Evolutionary conservation across 64 coral and sea anemone species (phyloP).

Genomic region (Acropora tenuis): DNA sequence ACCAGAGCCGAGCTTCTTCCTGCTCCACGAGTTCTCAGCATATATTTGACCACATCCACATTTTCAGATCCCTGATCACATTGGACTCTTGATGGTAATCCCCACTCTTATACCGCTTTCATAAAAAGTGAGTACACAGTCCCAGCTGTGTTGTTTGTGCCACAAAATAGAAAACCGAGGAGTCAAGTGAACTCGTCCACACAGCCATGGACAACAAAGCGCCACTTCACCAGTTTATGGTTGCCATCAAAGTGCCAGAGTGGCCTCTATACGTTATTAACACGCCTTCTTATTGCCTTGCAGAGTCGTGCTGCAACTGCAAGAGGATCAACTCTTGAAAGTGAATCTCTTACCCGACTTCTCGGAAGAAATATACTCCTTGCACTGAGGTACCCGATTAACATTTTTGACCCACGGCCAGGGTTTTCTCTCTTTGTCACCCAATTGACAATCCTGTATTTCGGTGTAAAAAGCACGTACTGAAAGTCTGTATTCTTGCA

Average conservation of each 20-base stretch:
- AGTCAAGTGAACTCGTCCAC: constrained; percentile 2
- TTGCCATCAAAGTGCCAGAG: neutral
- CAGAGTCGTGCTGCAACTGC: constrained; percentile 5
- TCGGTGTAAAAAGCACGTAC: neutral
- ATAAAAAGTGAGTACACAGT: constrained; percentile 11
- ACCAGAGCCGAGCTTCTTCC: constrained; percentile 36
- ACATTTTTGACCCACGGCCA: constrained; percentile 34
- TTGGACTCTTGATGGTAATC: constrained; percentile 14
- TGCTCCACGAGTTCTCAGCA: constrained; percentile 52
- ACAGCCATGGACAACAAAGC: neutral
- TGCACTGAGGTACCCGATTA: neutral
- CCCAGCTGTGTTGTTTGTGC: constrained; percentile 16
- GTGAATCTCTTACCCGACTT: neutral
- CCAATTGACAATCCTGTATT: constrained; percentile 7
- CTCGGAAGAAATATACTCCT: neutral
- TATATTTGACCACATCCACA: constrained; percentile 11
- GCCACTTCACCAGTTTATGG: neutral
- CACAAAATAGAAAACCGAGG: constrained; percentile 6
- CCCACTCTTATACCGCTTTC: neutral
- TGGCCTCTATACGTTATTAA: neutral
- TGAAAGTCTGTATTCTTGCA: neutral
- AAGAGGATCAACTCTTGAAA: constrained; percentile 33
- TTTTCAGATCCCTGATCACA: neutral
- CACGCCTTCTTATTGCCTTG: too few relatives aligned
- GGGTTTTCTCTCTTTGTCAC: constrained; percentile 17